phyloP scores from a whole-genome alignment of 2,113 vertebrate species.

The Excalfactoria chinensis region DNA sequence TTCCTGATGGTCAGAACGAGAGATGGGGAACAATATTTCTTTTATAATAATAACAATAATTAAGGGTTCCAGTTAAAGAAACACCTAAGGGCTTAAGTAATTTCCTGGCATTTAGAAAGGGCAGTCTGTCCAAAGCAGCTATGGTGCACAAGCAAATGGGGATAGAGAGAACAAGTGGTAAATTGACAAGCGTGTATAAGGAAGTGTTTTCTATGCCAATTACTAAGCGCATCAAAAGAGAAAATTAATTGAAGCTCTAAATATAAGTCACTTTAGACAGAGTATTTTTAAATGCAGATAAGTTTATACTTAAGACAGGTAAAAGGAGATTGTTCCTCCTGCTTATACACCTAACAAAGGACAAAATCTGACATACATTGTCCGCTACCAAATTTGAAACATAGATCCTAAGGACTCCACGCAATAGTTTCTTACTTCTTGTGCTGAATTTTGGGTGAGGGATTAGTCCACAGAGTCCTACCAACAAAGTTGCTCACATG shows the following conservation, averaged over 20 bases:
- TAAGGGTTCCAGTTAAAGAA: not conserved
- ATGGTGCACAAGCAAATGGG: fast-evolving
- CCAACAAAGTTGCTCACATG: not conserved
- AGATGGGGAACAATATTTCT: not conserved
- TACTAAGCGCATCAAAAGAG: not conserved
- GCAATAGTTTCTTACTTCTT: not conserved
- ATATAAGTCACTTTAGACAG: not conserved
- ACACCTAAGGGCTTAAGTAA: not conserved
- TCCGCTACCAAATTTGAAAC: not conserved
- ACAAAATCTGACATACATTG: not conserved
- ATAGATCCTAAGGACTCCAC: not conserved
- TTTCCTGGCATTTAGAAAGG: not conserved
- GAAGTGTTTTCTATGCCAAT: not conserved
- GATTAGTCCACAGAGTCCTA: not conserved
- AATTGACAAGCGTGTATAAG: not conserved
- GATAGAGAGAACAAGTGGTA: not conserved
- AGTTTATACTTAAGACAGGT: not conserved
- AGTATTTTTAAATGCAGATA: not conserved
- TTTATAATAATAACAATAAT: not conserved
- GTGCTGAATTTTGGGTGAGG: not conserved
- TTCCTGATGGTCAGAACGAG: not conserved
- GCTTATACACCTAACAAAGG: not conserved
- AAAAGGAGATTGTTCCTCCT: not conserved
- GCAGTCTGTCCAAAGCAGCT: not conserved
- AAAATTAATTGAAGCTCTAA: not conserved